Base-by-base conservation (phyloP, 1,140 invertebrate genomes). In the Pristionchus pacificus region DNA sequence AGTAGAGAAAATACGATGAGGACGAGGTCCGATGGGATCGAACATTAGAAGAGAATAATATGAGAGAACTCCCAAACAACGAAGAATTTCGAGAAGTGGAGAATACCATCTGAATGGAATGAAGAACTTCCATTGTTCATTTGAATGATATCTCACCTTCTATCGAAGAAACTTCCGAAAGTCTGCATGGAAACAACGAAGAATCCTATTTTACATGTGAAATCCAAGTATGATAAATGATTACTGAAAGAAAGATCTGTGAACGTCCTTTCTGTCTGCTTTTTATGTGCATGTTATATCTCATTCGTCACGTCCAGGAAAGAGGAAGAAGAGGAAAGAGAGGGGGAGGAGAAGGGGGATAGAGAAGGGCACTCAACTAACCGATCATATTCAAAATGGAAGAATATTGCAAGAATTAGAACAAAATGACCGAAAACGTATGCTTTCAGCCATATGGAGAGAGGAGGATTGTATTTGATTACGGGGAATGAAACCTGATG, bases 351-450 rank as follows among this genome's bases (percentile, higher is more conserved):
- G n/a, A n/a, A n/a, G n/a, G n/a, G n/a, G n/a, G n/a, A n/a, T n/a
- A n/a, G n/a, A n/a, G n/a, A n/a, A n/a, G n/a, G n/a, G n/a, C n/a
- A n/a, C n/a, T n/a, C n/a, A 10, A 49, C 38, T 49, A 6, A 49
- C 38, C 81, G 33, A 60, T 83, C 81, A 68, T 83, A 84, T 76
- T 83, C 81, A 70, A 83, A 83, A 65, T 83, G 81, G 66, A 83
- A 74, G 76, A 83, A 83, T 29, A 84, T 83, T 29, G 71, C 72
- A 19, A 83, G 49, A 1, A 83, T 60, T 2, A 83, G 71, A 2
- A 81, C n/a, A 63, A 83, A 83, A 29, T 84, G 82, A 0, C 31
- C 70, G 2, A 77, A 32, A 29, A 76, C 71, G 61, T 83, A 83
- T 2, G 74, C 58, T 65, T 79, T 83, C 15, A 77, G 70, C 70